phyloP scores from a whole-genome alignment of 2,797 vertebrate species.

The Mormyrops attenuatus region DNA sequence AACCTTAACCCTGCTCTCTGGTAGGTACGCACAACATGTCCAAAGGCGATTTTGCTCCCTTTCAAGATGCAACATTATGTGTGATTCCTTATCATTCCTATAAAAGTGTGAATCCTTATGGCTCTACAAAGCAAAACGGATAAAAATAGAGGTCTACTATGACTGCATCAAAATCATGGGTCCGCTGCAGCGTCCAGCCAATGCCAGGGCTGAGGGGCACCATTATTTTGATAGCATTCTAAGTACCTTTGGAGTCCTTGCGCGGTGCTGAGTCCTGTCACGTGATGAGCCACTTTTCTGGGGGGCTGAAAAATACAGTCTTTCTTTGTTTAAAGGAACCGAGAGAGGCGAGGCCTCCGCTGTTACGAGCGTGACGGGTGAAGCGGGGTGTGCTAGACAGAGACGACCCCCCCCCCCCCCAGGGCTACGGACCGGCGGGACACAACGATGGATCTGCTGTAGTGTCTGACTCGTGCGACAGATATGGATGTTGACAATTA shows the following conservation, averaged over 20 bases:
- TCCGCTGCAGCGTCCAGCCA: slow-evolving; percentile 47
- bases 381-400: slow-evolving; percentile 18
- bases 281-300: slow-evolving; percentile 54
- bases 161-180: slow-evolving; percentile 52
- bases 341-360: not conserved
- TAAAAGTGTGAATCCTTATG: slow-evolving; percentile 25
- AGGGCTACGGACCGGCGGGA: slow-evolving; percentile 15
- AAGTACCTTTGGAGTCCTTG: slow-evolving; percentile 59
- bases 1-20: not conserved
- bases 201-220: slow-evolving; percentile 53
- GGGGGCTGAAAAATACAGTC: slow-evolving; percentile 66
- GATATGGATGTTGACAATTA: slow-evolving; percentile 22
- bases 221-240: slow-evolving; percentile 50
- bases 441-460: slow-evolving; percentile 19
- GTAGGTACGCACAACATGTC: not conserved
- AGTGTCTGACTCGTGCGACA: slow-evolving; percentile 16
- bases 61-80: not conserved
- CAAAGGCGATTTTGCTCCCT: not conserved
- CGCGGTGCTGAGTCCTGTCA: slow-evolving; percentile 50
- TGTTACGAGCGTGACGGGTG: slow-evolving; percentile 16
- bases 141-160: slow-evolving; percentile 46
- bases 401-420: not conserved
- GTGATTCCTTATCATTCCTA: slow-evolving; percentile 29
- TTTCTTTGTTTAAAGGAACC: slow-evolving; percentile 46
- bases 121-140: slow-evolving; percentile 30